Evolutionary conservation across 2,113 vertebrate genomes (phyloP).

Genomic region (Hyperopisus bebe): DNA sequence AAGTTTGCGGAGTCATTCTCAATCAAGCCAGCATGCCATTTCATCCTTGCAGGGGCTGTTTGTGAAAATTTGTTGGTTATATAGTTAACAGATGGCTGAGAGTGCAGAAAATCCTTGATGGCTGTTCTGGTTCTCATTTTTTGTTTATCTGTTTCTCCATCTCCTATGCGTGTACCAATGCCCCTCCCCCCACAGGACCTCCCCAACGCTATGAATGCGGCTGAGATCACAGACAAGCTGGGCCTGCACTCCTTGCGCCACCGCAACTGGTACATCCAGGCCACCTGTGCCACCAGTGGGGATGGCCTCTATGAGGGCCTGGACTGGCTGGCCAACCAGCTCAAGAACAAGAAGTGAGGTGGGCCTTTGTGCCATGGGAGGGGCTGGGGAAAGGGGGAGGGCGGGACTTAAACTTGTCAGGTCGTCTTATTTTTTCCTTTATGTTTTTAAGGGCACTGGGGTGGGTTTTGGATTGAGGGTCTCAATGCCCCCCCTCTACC

Average conservation of each 20-base stretch:
- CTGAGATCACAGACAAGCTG: slow-evolving; percentile 95
- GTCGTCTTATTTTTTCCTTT: slow-evolving; percentile 46
- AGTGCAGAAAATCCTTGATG: not conserved
- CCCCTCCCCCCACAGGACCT: slow-evolving; percentile 67
- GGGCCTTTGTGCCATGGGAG: not conserved
- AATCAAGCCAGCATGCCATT: not conserved
- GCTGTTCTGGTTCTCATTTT: not conserved
- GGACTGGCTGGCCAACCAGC: slow-evolving; percentile 96
- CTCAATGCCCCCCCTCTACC: not conserved
- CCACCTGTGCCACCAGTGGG: slow-evolving; percentile 92
- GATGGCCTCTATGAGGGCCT: slow-evolving; percentile 91
- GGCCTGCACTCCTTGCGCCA: slow-evolving; percentile 89
- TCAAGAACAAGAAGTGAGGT: slow-evolving; percentile 95
- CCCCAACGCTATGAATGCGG: slow-evolving; percentile 93
- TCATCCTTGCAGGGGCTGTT: not conserved
- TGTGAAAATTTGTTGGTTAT: not conserved
- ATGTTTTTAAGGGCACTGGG: not conserved
- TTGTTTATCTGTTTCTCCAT: not conserved
- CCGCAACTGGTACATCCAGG: slow-evolving; percentile 97
- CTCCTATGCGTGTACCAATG: not conserved
- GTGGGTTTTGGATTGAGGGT: not conserved
- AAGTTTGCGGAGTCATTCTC: not conserved
- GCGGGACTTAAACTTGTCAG: slow-evolving; percentile 36
- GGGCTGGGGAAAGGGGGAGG: slow-evolving; percentile 46
- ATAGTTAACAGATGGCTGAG: not conserved